These are phyloP conservation scores for Melanargia galathea DNA, from an alignment of 2,888 invertebrate species.

Conservation along the genomic window DNA sequence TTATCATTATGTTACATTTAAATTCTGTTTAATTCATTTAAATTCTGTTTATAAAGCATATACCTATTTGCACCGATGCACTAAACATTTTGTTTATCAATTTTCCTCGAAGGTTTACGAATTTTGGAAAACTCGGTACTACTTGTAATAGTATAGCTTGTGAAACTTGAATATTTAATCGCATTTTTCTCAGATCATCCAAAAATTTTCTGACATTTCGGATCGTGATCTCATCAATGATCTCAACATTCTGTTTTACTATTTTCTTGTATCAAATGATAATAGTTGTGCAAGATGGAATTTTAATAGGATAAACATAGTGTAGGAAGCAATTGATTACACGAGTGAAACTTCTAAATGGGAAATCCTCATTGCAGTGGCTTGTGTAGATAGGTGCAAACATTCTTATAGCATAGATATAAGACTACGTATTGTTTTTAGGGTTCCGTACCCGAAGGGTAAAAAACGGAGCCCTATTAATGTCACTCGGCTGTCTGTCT, in stretches of 20 bases:
- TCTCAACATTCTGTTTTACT: no score
- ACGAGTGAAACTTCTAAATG: conserved; percentile 10
- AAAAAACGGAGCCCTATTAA: no score
- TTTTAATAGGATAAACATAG: conserved; percentile 18
- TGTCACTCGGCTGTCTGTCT: no score
- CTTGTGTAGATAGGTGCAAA: background rate
- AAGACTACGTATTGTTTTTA: no score
- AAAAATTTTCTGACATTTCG: background rate
- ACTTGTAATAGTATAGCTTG: background rate
- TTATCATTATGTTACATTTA: no score
- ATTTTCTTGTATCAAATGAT: background rate
- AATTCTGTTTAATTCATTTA: no score
- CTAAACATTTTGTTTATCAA: no score
- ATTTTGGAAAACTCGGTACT: no score
- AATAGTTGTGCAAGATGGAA: background rate
- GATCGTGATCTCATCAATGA: background rate
- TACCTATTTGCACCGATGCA: no score
- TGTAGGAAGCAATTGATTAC: conserved; percentile 8
- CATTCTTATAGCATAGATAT: background rate
- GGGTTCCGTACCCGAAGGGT: no score
- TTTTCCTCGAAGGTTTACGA: no score
- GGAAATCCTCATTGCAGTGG: conserved; percentile 13
- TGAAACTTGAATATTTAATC: background rate
- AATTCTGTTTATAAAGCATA: no score
- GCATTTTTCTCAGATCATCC: background rate